Percentiles rank a stretch among this genome's conserved stretches.
phyloP scores from a whole-genome alignment of 2,113 vertebrate species.

The Colius striatus region DNA sequence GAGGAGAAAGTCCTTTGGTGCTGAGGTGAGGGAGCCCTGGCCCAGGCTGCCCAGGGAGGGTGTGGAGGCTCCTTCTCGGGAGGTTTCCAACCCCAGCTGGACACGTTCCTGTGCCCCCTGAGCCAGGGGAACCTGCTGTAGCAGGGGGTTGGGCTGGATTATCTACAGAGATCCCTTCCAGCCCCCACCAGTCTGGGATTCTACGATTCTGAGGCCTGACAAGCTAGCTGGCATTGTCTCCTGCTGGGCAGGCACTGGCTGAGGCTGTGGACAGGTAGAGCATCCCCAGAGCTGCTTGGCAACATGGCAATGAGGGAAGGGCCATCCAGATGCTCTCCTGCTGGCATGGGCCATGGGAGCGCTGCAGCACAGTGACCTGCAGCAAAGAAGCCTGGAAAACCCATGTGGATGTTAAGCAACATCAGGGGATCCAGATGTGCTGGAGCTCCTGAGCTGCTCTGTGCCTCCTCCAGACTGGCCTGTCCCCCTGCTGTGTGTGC shows the following conservation, averaged over 20 bases:
- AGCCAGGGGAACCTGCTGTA: no score
- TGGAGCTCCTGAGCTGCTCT: background rate
- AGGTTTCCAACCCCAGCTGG: no score
- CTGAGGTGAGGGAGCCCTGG: no score
- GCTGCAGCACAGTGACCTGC: background rate
- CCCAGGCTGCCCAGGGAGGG: no score
- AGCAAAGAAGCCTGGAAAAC: background rate
- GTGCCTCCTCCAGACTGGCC: background rate
- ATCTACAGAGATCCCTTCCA: no score
- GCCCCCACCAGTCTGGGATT: no score
- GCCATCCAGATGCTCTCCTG: background rate
- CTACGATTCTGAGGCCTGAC: background rate
- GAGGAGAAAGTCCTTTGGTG: no score
- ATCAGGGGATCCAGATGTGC: background rate
- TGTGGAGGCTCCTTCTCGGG: no score
- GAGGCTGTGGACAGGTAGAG: background rate
- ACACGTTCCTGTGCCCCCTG: no score
- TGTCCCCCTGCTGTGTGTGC: fast-evolving
- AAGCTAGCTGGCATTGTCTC: background rate
- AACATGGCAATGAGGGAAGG: fast-evolving
- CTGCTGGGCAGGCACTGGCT: fast-evolving
- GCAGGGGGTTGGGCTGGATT: no score
- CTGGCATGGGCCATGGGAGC: background rate
- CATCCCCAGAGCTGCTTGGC: background rate
- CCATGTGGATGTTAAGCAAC: fast-evolving